A percentile compares a stretch with the other conserved stretches of the same genome.
phyloP scores from a whole-genome alignment of 2,797 vertebrate genomes.

The Melanotaenia nigrans region DNA sequence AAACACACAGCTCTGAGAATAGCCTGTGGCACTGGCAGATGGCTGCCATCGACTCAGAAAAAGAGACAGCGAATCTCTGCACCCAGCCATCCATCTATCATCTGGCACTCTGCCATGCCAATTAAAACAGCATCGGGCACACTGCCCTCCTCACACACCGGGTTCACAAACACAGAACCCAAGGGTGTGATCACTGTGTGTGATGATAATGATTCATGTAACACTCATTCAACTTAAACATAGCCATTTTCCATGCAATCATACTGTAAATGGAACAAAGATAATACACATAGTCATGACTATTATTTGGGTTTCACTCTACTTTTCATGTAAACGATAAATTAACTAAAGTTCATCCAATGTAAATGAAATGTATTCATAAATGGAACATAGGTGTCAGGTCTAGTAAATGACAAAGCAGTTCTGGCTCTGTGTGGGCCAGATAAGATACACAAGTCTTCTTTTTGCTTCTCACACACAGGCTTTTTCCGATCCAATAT shows the following conservation, averaged over 20 bases:
- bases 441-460: constrained; percentile 47
- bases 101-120: constrained; percentile 73
- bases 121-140: constrained; percentile 71
- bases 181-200: constrained; percentile 20
- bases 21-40: constrained; percentile 72
- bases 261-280: constrained; percentile 7
- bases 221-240: constrained; percentile 46
- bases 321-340: not conserved
- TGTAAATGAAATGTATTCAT: constrained; percentile 54
- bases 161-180: constrained; percentile 64
- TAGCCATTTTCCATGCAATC: constrained; percentile 23
- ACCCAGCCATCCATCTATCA: constrained; percentile 64
- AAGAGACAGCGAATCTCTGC: constrained; percentile 56
- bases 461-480: constrained; percentile 27
- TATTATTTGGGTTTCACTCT: constrained; percentile 5
- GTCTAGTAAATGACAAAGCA: constrained; percentile 1
- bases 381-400: constrained; percentile 49
- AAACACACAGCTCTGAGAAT: constrained; percentile 41
- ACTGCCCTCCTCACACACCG: constrained; percentile 58
- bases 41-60: constrained; percentile 69
- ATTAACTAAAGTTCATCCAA: constrained; percentile 32
- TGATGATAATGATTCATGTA: constrained; percentile 48
- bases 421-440: constrained; percentile 40
- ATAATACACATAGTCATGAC: not conserved
- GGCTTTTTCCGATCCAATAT: constrained; percentile 37